These are phyloP conservation scores for Lepilemur ruficaudatus DNA, from an alignment of 2,797 vertebrate genomes.

Conservation along the genomic window DNA sequence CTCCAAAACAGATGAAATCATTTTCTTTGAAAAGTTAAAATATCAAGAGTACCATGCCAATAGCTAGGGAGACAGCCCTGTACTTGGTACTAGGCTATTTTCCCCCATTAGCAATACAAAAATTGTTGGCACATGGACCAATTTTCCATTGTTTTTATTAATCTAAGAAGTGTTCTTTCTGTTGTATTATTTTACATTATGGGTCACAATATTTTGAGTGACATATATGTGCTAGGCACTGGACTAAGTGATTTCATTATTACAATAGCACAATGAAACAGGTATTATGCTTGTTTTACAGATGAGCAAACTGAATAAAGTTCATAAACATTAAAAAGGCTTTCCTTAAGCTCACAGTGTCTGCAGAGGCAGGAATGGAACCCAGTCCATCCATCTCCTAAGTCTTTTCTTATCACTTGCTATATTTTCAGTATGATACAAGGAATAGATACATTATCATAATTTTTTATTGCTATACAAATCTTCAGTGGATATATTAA, in stretches of 20 bases:
- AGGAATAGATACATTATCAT: neutral
- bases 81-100: neutral
- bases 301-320: neutral
- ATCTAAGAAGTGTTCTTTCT: neutral
- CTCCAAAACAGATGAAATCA: neutral
- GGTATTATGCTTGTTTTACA: neutral
- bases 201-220: neutral
- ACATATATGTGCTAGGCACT: neutral
- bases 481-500: neutral
- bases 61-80: neutral
- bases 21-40: constrained; percentile 29
- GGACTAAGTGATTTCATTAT: constrained; percentile 7
- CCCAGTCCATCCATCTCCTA: neutral
- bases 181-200: constrained; percentile 31
- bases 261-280: neutral
- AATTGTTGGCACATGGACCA: neutral
- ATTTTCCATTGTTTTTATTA: neutral
- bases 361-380: neutral
- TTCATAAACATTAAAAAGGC: neutral
- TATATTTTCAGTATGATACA: neutral
- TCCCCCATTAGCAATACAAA: neutral
- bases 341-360: neutral
- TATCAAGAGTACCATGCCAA: neutral
- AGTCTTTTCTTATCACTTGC: neutral
- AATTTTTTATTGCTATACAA: constrained; percentile 18